These are phyloP conservation scores for Tyria jacobaeae DNA, from an alignment of 2,888 invertebrate genomes.

Conservation along the genomic window DNA sequence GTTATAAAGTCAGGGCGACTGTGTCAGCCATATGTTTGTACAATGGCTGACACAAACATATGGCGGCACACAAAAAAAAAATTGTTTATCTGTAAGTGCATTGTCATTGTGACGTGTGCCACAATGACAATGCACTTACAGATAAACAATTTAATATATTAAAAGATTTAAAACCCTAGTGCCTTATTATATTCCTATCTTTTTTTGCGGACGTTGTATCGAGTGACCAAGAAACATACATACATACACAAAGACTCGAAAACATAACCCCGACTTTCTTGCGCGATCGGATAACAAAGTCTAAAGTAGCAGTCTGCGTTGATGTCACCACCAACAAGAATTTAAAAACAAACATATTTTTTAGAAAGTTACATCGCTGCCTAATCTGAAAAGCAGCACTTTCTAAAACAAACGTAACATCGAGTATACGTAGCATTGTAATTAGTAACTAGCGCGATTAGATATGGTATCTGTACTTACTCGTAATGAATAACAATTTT, in stretches of 20 bases:
- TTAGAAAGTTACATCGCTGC: neutral
- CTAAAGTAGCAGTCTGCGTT: neutral
- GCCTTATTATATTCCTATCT: no score
- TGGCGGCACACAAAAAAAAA: no score
- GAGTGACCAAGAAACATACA: no score
- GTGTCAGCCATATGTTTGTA: neutral
- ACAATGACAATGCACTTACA: neutral
- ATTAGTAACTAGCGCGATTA: neutral
- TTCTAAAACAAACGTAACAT: neutral
- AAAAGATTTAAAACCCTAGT: no score
- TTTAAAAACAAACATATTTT: neutral
- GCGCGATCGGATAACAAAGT: neutral
- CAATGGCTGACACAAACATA: no score
- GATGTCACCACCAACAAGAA: neutral
- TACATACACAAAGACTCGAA: no score
- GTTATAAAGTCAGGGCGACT: neutral
- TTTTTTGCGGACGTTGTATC: no score
- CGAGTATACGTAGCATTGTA: neutral
- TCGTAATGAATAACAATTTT: neutral
- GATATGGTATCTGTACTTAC: neutral
- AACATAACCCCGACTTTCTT: no score
- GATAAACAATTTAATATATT: no score
- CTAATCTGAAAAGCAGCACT: neutral
- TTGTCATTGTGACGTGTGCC: constrained; percentile 3
- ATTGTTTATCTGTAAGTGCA: neutral